Conservation (phyloP, 2,797 vertebrate genomes). For the Myripristis jacobus region DNA sequence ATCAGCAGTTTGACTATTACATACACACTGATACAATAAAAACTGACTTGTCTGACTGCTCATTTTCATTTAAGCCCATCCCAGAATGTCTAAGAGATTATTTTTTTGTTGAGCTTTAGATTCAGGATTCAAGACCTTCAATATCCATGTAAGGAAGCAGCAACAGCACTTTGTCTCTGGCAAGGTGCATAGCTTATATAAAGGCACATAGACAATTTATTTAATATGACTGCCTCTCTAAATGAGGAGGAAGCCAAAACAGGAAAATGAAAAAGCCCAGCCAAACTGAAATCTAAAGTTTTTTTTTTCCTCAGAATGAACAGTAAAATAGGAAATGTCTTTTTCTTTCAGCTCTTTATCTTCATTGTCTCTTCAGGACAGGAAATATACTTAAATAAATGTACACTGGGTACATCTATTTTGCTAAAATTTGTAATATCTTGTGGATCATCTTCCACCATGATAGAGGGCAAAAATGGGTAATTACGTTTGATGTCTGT, state of each 20-base stretch:
- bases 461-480: conserved; percentile 11
- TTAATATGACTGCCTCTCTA: too few relatives aligned
- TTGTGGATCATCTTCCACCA: not conserved
- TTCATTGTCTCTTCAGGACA: conserved; percentile 4
- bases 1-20: too few relatives aligned
- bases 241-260: not conserved
- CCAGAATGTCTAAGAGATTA: conserved; percentile 8
- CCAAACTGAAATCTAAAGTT: not conserved
- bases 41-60: not conserved
- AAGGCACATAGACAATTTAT: too few relatives aligned
- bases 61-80: not conserved
- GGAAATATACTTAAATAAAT: not conserved
- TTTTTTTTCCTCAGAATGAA: not conserved
- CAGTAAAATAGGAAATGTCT: conserved; percentile 6
- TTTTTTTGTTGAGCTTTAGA: too few relatives aligned
- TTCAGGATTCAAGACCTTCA: too few relatives aligned
- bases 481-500: conserved; percentile 26
- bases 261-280: not conserved
- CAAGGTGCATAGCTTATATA: too few relatives aligned
- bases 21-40: conserved; percentile 1
- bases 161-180: too few relatives aligned
- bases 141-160: too few relatives aligned
- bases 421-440: not conserved
- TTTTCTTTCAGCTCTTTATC: too few relatives aligned
- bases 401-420: not conserved